phyloP scores from a whole-genome alignment of 2,888 invertebrate genomes.

The Macaria liturata region DNA sequence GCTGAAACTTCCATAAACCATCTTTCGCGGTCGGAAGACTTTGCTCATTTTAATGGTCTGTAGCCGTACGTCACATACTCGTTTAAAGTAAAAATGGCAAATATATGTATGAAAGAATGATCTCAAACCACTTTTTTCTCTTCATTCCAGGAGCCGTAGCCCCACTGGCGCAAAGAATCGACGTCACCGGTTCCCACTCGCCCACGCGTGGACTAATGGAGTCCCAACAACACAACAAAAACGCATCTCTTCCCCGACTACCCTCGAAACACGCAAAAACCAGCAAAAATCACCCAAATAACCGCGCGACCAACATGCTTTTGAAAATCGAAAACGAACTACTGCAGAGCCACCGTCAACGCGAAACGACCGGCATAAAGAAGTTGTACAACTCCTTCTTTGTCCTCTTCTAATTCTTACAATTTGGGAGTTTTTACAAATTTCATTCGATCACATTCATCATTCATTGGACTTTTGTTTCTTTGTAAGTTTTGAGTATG shows the following conservation, averaged over 20 bases:
- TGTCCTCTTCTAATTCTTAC: slow-evolving; percentile 89
- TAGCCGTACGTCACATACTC: no score
- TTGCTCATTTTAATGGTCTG: no score
- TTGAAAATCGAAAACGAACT: slow-evolving; percentile 88
- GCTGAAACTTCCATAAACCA: no score
- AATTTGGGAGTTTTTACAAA: background rate
- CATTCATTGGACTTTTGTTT: slow-evolving; percentile 37
- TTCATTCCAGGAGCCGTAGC: slow-evolving; percentile 73
- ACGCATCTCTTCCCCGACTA: slow-evolving; percentile 6
- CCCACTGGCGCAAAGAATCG: slow-evolving; percentile 46
- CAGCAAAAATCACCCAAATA: slow-evolving; percentile 1
- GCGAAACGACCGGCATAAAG: slow-evolving; percentile 93
- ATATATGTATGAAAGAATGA: no score
- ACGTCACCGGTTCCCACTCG: slow-evolving; percentile 45
- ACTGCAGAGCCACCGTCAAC: slow-evolving; percentile 91
- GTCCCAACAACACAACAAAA: slow-evolving; percentile 16
- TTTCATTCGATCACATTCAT: slow-evolving; percentile 7
- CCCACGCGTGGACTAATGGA: slow-evolving; percentile 45
- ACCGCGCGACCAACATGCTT: slow-evolving; percentile 74
- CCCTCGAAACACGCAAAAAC: slow-evolving; percentile 3
- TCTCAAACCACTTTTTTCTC: slow-evolving; percentile 3
- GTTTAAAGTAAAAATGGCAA: no score
- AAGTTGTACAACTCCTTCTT: slow-evolving; percentile 94
- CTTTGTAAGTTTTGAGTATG: slow-evolving; percentile 50
- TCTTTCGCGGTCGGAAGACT: no score